A percentile compares a stretch with the other conserved stretches of the same genome.
phyloP scores from a whole-genome alignment of 2,888 invertebrate species.

The Liposcelis brunnea region DNA sequence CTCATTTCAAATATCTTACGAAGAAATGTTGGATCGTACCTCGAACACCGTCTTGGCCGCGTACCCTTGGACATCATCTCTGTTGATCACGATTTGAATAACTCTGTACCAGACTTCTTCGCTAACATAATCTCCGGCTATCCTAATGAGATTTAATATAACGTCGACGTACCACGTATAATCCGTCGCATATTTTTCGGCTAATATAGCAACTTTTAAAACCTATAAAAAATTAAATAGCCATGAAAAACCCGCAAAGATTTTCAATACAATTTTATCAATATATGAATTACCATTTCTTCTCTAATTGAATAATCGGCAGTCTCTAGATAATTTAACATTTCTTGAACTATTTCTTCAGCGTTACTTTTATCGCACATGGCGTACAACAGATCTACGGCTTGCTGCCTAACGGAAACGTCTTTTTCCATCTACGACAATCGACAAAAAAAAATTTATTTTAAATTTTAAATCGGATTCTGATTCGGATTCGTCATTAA shows the following conservation, averaged over 20 bases:
- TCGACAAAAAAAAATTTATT: conserved; percentile 30
- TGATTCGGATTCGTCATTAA: neutral
- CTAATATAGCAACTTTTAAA: conserved; percentile 94
- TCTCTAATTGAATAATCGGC: conserved; percentile 99
- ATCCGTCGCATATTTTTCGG: conserved; percentile 98
- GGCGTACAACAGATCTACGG: conserved; percentile 94
- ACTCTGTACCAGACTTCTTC: conserved; percentile 99
- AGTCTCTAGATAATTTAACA: conserved; percentile 96
- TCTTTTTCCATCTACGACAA: conserved; percentile 93
- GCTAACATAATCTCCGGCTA: conserved; percentile 98
- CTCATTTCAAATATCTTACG: neutral
- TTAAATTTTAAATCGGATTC: too few relatives aligned
- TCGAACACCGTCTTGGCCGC: conserved; percentile 99
- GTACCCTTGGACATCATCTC: conserved; percentile 99
- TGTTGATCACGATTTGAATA: conserved; percentile 97
- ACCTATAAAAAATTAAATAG: conserved; percentile 30
- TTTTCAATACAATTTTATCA: neutral
- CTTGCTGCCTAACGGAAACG: conserved; percentile 93
- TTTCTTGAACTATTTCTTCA: conserved; percentile 98
- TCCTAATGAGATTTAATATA: conserved; percentile 93
- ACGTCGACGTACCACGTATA: conserved; percentile 99
- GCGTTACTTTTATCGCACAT: conserved; percentile 99
- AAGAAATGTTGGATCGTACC: too few relatives aligned
- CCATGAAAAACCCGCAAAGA: neutral
- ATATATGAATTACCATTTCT: conserved; percentile 62